A percentile compares a stretch with the other conserved stretches of the same genome.
Evolutionary conservation across 1,140 invertebrate species (phyloP).

Genomic region (Thereuonema tuberculata): DNA sequence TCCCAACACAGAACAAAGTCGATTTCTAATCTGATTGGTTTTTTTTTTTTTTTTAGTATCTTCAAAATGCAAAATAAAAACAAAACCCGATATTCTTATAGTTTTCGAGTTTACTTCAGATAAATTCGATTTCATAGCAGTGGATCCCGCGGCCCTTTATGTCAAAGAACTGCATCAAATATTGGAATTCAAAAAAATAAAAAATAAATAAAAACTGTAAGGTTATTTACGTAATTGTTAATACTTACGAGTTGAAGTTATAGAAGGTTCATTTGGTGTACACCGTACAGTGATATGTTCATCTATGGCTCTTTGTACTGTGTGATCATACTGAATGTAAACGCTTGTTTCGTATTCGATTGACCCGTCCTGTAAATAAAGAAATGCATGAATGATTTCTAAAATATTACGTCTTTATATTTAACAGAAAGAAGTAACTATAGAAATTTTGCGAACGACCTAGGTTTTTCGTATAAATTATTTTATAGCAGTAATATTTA

Average conservation of each 20-base stretch:
- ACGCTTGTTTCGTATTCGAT: conserved; percentile 47
- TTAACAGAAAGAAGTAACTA: no score
- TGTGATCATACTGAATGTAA: conserved; percentile 52
- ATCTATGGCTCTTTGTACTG: conserved; percentile 51
- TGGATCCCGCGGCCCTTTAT: no score
- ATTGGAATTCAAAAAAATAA: background rate
- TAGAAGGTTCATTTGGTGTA: conserved; percentile 23
- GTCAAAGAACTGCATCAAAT: no score
- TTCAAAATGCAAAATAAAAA: no score
- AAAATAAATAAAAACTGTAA: background rate
- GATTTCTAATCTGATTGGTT: no score
- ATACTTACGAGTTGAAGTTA: background rate
- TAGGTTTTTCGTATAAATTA: no score
- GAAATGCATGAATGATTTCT: background rate
- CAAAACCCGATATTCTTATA: no score
- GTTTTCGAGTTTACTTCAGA: background rate
- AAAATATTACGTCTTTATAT: no score
- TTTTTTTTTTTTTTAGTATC: no score
- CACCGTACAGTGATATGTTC: conserved; percentile 45
- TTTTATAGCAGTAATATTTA: no score
- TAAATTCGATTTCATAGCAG: background rate
- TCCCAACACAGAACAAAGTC: no score
- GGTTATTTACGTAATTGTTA: background rate
- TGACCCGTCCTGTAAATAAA: conserved; percentile 25
- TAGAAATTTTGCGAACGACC: no score